phyloP scores from a whole-genome alignment of 2,797 vertebrate genomes.

The Myotis planiceps region DNA sequence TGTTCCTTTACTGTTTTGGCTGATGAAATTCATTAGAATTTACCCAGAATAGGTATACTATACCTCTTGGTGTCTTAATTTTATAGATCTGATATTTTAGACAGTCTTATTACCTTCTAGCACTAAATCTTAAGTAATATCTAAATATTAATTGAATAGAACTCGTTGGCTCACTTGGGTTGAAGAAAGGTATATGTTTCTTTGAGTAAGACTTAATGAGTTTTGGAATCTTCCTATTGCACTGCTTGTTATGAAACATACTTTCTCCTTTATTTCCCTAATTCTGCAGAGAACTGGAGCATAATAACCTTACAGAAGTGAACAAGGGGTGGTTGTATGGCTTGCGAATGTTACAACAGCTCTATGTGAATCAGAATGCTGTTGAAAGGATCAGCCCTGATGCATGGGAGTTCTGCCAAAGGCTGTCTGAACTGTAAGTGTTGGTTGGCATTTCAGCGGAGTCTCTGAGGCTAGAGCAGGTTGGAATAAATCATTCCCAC shows the following conservation, averaged over 20 bases:
- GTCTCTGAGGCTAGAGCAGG: constrained; percentile 52
- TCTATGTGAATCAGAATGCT: constrained; percentile 94
- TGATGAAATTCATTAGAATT: constrained; percentile 32
- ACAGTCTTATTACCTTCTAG: not conserved
- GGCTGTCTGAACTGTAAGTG: constrained; percentile 96
- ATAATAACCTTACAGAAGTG: constrained; percentile 98
- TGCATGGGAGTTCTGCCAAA: constrained; percentile 99
- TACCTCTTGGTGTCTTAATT: not conserved
- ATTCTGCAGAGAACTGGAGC: constrained; percentile 93
- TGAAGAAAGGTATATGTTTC: not conserved
- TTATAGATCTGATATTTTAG: constrained; percentile 52
- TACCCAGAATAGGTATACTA: not conserved
- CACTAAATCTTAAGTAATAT: constrained; percentile 2
- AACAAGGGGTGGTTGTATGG: constrained; percentile 99
- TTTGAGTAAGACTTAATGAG: not conserved
- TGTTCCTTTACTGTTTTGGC: constrained; percentile 30
- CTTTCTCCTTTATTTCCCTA: constrained; percentile 60
- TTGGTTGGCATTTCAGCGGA: constrained; percentile 58
- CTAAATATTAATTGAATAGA: not conserved
- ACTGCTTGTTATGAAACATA: constrained; percentile 55
- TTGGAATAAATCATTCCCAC: constrained; percentile 10
- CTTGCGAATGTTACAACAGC: constrained; percentile 92
- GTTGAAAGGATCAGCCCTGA: constrained; percentile 94
- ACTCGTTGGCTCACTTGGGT: constrained; percentile 32
- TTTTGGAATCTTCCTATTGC: constrained; percentile 49